Base-by-base conservation (phyloP, 2,888 invertebrate genomes). In the Nymphalis urticae region DNA sequence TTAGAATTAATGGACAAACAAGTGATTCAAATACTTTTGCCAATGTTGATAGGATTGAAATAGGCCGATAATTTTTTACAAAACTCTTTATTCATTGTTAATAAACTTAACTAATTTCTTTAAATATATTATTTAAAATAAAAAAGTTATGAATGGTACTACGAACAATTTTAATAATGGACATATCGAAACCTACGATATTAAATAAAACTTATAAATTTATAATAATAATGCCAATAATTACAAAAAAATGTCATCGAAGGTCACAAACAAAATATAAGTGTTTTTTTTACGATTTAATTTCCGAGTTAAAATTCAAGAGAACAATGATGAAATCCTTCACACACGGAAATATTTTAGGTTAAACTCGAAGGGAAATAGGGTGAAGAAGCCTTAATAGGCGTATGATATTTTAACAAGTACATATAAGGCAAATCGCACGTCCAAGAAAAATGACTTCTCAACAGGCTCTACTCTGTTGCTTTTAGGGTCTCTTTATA, bases 401-500 rank as follows among this genome's bases (percentile, higher is more conserved):
- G 65, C 68, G 54, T 68, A 72, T 73, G 71, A 73, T 74, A 71
- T 74, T 76, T 76, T 75, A 78, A 79, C 78, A 80, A 75, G 74
- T 78, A 78, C 77, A 77, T 78, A 77, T 76, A 78, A 75, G 72
- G 72, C 69, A 75, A 75, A 76, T 77, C 75, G 77, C 79, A 78
- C 78, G 78, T 79, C 73, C 72, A 72, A 68, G 73, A 64, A 73
- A 75, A 77, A 78, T 73, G 76, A 76, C 77, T 77, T 72, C 62
- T 67, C 72, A 60, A 62, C 63, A 42, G 42, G 27, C 10, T 13
- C 42, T 42, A 42, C 68, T 58, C 65, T 72, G 78, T 73, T 72
- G 68, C 71, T 70, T 77, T 77, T 77, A 79, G 75, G 73, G 71
- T 75, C 81, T 79, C 80, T 88, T 88, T 88, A 88, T 87, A 86